Base-by-base conservation (phyloP, 2,113 vertebrate genomes). In the Pedetes capensis region DNA sequence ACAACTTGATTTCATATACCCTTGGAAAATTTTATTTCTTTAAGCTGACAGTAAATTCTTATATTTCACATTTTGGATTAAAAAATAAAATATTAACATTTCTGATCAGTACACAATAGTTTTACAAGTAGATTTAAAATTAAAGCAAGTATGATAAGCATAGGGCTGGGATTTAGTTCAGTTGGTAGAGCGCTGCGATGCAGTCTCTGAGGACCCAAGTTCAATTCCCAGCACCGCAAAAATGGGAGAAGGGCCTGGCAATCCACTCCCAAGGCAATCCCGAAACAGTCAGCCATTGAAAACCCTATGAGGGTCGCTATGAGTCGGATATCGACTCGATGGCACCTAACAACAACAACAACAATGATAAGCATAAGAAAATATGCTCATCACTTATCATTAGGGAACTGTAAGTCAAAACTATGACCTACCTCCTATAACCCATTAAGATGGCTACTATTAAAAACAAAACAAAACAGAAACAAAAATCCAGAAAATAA, bases 21-120 rank as follows among this genome's bases (percentile, higher is more conserved):
- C 18, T 66, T 83, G 61, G 39, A 74, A 92, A 85, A 59, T 84
- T 68, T 69, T 69, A n/a, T 89, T 83, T 90, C 53, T 93, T 94
- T 88, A 93, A 96, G 81, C 8, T 75, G 25, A 87, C 0, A 78
- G 80, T 44, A 93, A 87, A 74, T n/a, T 32, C 53, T 61, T 72
- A 2, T 25, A 49, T 57, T 92, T 83, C 59, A 76, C 37, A 79
- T 55, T 87, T 69, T 16, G 39, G 63, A 47, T 64, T 86, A 55
- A 29, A 76, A 75, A 68, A 51, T 49, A 59, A 95, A 88, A 64
- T 64, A 61, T n/a, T 90, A 75, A 87, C 23, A 29, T 1, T 69
- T 4, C 25, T 42, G 1, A 27, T 89, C 59, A 83, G 29, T 22
- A 49, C 74, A 89, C 4, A 59, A 5, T 27, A n/a, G n/a, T 92